These are phyloP conservation scores for Geodia barretti DNA, from an alignment of 37 sponge, comb jelly and placozoan genomes.

Conservation along the genomic window DNA sequence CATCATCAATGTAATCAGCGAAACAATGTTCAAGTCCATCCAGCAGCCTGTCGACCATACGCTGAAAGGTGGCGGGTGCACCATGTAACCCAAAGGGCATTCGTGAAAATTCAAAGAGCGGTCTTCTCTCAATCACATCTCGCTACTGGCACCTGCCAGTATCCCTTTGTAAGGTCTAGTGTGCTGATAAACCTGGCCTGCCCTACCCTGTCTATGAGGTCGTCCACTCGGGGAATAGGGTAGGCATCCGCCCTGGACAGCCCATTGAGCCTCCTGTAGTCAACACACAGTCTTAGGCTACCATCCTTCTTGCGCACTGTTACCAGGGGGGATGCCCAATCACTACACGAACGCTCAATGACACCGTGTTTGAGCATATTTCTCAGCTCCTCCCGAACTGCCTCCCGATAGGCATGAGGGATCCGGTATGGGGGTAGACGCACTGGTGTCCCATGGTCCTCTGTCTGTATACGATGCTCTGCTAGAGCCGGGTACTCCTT, in stretches of 20 bases:
- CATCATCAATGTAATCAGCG: slow-evolving; percentile 75
- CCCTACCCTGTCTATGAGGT: slow-evolving; percentile 56
- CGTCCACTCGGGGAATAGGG: slow-evolving; percentile 66
- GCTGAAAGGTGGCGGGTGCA: slow-evolving; percentile 79
- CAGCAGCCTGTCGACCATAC: slow-evolving; percentile 59
- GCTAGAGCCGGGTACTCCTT: too few relatives aligned
- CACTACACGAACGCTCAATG: slow-evolving; percentile 29
- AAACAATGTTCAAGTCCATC: slow-evolving; percentile 3
- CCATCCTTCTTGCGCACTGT: slow-evolving; percentile 63
- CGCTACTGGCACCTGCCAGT: slow-evolving; percentile 70
- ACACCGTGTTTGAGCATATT: slow-evolving; percentile 43
- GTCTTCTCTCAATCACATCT: slow-evolving; percentile 40
- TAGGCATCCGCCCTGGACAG: slow-evolving; percentile 50
- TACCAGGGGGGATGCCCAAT: slow-evolving; percentile 54
- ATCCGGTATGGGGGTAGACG: slow-evolving; percentile 25
- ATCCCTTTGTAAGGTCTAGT: slow-evolving; percentile 64
- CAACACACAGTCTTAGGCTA: slow-evolving; percentile 42
- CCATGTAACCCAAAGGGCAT: slow-evolving; percentile 82
- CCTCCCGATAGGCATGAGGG: slow-evolving; percentile 35
- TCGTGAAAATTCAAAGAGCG: slow-evolving; percentile 57
- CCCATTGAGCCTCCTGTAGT: slow-evolving; percentile 70
- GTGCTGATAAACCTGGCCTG: slow-evolving; percentile 40
- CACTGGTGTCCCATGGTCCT: too few relatives aligned
- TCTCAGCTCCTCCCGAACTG: slow-evolving; percentile 20
- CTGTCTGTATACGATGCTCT: too few relatives aligned